phyloP scores from a whole-genome alignment of 2,113 vertebrate genomes.

The Stomatorhinus ivindoensis region DNA sequence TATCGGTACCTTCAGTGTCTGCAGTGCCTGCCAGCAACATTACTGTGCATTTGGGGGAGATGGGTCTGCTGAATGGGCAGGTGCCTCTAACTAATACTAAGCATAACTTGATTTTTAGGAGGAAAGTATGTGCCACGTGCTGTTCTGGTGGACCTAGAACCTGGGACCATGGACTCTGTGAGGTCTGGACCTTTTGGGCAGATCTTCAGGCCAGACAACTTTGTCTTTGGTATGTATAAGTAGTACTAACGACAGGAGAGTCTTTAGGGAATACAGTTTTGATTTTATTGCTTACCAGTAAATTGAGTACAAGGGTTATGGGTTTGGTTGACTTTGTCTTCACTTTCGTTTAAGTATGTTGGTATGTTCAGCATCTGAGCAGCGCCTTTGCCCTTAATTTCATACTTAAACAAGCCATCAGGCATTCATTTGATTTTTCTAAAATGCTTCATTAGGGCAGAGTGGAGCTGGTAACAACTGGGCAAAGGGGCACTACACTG shows the following conservation, averaged over 20 bases:
- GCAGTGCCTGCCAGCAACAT: not conserved
- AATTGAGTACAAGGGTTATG: too few species aligned
- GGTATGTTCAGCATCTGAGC: not conserved
- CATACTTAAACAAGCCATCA: not conserved
- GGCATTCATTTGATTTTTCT: not conserved
- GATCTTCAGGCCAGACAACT: conserved; percentile 23
- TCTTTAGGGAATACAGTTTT: too few species aligned
- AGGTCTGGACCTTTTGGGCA: conserved; percentile 22
- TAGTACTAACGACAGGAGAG: too few species aligned
- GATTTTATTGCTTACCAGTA: too few species aligned
- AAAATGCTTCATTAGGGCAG: conserved; percentile 50
- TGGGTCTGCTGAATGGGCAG: not conserved
- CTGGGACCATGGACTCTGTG: conserved; percentile 23
- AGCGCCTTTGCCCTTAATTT: not conserved
- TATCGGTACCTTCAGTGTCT: not conserved
- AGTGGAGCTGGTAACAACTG: conserved; percentile 75
- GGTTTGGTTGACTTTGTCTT: too few species aligned
- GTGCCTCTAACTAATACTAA: not conserved
- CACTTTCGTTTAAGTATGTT: too few species aligned
- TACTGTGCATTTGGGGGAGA: not conserved
- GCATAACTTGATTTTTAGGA: not conserved
- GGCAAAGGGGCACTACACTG: conserved; percentile 73
- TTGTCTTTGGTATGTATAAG: conserved; percentile 13
- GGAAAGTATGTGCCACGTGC: conserved; percentile 23
- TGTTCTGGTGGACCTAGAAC: conserved; percentile 19